Evolutionary conservation across 2,797 vertebrate genomes (phyloP), one percentile per base, ranked within the genome.

Genomic region (Anniella stebbinsi): DNA sequence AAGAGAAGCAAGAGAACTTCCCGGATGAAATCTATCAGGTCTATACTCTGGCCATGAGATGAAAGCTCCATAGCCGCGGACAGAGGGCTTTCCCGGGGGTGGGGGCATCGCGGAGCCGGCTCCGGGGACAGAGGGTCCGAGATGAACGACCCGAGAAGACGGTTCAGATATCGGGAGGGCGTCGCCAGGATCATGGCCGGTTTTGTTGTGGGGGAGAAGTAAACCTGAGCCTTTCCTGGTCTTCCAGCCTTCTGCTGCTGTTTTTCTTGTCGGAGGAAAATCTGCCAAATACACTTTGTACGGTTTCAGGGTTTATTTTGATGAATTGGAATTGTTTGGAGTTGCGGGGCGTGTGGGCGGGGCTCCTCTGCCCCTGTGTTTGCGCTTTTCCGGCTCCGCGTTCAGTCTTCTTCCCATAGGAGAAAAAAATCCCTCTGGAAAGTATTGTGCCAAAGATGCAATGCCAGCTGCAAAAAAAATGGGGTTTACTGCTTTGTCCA

Each of bases 21-120:
- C 99, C 99, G 0, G 98, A 99, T 0, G 99, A 99, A 96, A 99
- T 99, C 95, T 99, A 98, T 96, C 98, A 99, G 0, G 99, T 99
- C 48, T 98, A 99, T 93, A 98, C 97, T 4, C 95, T 99, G 0
- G 99, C 99, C 83, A 98, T 99, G 94, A 98, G 99, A 98, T 99
- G 98, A 97, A 78, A 1, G n/a, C 21, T 13, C 28, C 33, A 6
- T 33, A 2, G 51, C 28, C 33, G 9, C 15, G 10, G 25, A 12
- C n/a, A 30, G 48, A n/a, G 10, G 11, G 33, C 63, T 25, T 48
- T 25, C 70, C 51, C 51, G 41, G n/a, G n/a, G n/a, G n/a, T n/a
- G n/a, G 9, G 84, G 91, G 93, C 90, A 91, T 88, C 90, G 75
- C n/a, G 0, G 70, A 12, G 80, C 91, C 82, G 6, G 30, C 48